Evolutionary conservation across 1,140 invertebrate genomes (phyloP), one percentile per base, ranked within the genome.

Genomic region (Orchestia grillus): DNA sequence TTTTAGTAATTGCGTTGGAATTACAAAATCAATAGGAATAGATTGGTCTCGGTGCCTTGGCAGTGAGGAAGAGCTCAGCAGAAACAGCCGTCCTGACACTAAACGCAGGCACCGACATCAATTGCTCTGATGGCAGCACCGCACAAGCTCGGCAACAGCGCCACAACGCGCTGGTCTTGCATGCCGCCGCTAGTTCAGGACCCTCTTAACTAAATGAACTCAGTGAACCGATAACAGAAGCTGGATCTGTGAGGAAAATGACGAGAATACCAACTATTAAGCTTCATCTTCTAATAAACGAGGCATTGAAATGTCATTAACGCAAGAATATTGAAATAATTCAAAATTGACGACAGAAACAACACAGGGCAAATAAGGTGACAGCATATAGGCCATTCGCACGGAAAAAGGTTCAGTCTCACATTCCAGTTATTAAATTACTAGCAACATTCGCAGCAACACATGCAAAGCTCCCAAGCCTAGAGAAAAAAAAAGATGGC

Each of bases 1-100:
- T 94, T 94, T 94, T 45, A 94, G 92, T 94, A 94, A 94, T 94
- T 94, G 92, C 92, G 40, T 44, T 45, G 44, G 92, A 94, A 94
- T 94, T 94, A 94, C 92, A 94, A 94, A 94, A 94, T 94, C 92
- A 94, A 94, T 94, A 94, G 92, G 23, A 94, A 36, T 45, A 94
- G 44, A 94, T 94, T 94, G 92, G 43, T 45, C 92, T 40, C 92
- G 40, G 44, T 45, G 92, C 92, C 40, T 94, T 94, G 43, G 44
- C 92, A 94, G 41, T 44, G 44, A 45, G 92, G 92, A 94, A 94
- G 88, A 47, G 44, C 88, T 90, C 88, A 6, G 44, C 92, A 94
- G 92, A 47, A 94, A 45, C 43, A 42, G 44, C 92, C 36, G 6
- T 45, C 36, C 92, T 47, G 92, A 94, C 92, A 94, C 43, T 94